Evolutionary conservation across 2,797 vertebrate species (phyloP), one percentile per base, ranked within the genome.

Genomic region (Falco naumanni): DNA sequence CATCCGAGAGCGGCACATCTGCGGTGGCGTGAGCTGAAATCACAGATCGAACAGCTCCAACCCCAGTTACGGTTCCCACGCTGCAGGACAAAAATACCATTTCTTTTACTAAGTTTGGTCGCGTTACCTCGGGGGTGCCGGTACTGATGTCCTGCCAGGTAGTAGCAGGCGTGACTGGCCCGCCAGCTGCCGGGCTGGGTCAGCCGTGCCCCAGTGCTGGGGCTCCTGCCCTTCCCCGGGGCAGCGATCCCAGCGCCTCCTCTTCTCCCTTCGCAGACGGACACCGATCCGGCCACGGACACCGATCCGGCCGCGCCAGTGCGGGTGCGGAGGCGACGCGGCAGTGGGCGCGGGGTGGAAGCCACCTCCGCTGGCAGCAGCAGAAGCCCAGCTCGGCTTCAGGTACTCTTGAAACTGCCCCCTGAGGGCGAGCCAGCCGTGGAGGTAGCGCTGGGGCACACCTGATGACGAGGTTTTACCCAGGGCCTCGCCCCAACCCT

Each of bases 121-220:
- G 41, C 0, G 0, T 68, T 20, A 16, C 7, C 6, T 15, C 3
- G 14, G 31, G 24, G 20, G 15, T 37, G 51, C 54, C 13, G 48
- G 41, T 22, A 6, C 11, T 31, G 8, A 0, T 18, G 0, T 5
- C 0, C 0, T 11, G 1, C 13, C 16, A 0, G 43, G 34, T 21
- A 17, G 9, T 4, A 9, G 79, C 9, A 13, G 48, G 1, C 0
- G 1, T 3, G 76, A 1, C 7, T 25, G 0, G 8, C 2, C 4
- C 2, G 43, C 37, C 4, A 13, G 43, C 53, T 6, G 41, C 29
- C 34, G 11, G 17, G 20, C 33, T 14, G 2, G 22, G 43, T 26
- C 13, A 29, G 60, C 28, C 3, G 28, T 43, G 61, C 13, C 43
- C 43, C 16, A 6, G 2, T 25, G 45, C 47, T 4, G 21, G 26